A percentile compares a stretch with the other conserved stretches of the same genome.
Conservation (phyloP, 2,888 invertebrate species). For the Conomelus anceps region DNA sequence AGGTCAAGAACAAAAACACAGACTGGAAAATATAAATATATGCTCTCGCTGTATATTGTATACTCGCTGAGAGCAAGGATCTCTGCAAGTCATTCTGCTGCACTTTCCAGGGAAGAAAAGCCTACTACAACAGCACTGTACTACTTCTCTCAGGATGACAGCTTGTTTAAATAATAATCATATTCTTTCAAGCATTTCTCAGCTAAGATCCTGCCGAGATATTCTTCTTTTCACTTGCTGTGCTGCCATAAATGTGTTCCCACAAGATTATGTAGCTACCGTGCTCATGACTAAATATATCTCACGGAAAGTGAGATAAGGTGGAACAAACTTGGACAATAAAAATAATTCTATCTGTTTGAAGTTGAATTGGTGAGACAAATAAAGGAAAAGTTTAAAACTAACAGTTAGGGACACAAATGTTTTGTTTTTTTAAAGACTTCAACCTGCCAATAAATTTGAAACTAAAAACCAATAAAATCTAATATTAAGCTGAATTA, state of each 20-base stretch:
- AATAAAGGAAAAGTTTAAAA: too few species aligned
- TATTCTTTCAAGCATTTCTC: background rate
- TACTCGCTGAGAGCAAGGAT: background rate
- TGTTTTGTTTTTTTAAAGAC: too few species aligned
- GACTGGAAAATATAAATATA: too few species aligned
- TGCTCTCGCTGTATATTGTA: too few species aligned
- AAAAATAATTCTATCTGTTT: too few species aligned
- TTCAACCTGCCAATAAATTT: too few species aligned
- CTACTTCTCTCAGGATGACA: background rate
- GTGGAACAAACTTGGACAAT: background rate
- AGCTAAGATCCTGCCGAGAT: background rate
- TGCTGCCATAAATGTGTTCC: background rate
- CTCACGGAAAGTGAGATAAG: background rate
- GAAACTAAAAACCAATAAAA: too few species aligned
- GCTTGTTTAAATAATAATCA: background rate
- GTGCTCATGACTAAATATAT: background rate
- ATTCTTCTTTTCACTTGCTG: background rate
- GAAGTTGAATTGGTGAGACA: too few species aligned
- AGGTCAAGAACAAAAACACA: background rate
- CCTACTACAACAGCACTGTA: background rate
- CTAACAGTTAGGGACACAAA: too few species aligned
- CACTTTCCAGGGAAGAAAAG: background rate
- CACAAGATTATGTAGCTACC: background rate
- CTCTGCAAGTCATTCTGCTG: background rate
- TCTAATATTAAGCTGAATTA: too few species aligned